Evolutionary conservation across 2,888 invertebrate species (phyloP), one percentile per base, ranked within the genome.

Genomic region (Allolobophora icterica): DNA sequence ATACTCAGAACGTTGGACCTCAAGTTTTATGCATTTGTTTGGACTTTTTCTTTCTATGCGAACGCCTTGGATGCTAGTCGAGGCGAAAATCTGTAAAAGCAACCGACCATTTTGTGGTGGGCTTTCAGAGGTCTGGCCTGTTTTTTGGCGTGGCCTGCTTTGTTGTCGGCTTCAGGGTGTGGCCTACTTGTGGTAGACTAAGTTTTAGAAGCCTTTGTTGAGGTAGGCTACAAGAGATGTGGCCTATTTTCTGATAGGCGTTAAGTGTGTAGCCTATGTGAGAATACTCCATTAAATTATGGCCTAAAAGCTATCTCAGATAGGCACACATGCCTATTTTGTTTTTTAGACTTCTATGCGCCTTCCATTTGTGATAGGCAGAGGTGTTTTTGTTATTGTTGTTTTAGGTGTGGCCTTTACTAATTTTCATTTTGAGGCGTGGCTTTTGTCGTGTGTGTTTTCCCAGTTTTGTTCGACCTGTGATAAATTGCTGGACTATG

Each of bases 361-460:
- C n/a, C 30, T 30, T 1, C 30, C n/a, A 71, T 71, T 71, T 30
- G 71, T 71, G 0, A n/a, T n/a, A n/a, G 71, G n/a, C n/a, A 71
- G 71, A n/a, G 8, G 30, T 13, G 71, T n/a, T 71, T 52, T 71
- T 71, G 71, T 71, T 71, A 71, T 52, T 42, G 52, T 24, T 8
- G 24, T 52, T 52, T 71, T n/a, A n/a, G n/a, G n/a, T n/a, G n/a
- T n/a, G n/a, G n/a, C n/a, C n/a, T n/a, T n/a, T n/a, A n/a, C n/a
- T n/a, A n/a, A n/a, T n/a, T n/a, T n/a, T n/a, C n/a, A n/a, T n/a
- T n/a, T n/a, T n/a, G n/a, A n/a, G 71, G 71, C n/a, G n/a, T 71
- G 71, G 71, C 71, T 71, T 52, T 71, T 52, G 52, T 52, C n/a
- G n/a, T n/a, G n/a, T n/a, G n/a, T n/a, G n/a, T n/a, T n/a, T 71